These are phyloP conservation scores for Stenichneumon culpator DNA, from an alignment of 2,888 invertebrate genomes.

Conservation along the genomic window DNA sequence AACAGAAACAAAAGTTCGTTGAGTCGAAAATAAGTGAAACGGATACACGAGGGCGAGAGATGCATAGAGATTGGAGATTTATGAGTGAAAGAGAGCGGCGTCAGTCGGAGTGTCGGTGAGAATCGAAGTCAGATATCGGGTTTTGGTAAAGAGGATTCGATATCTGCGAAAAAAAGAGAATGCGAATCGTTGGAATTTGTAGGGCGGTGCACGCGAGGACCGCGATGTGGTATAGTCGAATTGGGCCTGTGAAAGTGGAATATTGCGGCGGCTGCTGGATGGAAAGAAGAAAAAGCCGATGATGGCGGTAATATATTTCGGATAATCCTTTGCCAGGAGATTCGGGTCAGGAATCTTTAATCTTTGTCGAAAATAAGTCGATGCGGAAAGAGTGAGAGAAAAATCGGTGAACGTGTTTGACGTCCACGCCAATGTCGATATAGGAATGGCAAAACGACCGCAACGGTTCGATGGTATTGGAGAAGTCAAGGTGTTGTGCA, in stretches of 20 bases:
- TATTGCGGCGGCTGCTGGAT: slow-evolving; percentile 37
- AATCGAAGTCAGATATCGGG: slow-evolving; percentile 6
- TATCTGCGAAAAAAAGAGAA: slow-evolving; percentile 14
- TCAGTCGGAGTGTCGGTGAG: neutral
- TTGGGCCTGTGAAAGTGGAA: slow-evolving; percentile 14
- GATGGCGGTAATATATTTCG: slow-evolving; percentile 79
- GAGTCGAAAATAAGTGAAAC: slow-evolving; percentile 1
- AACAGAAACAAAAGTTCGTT: neutral
- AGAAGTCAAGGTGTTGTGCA: slow-evolving; percentile 22
- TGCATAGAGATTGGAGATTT: neutral
- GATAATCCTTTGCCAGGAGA: slow-evolving; percentile 78
- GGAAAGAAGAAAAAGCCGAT: slow-evolving; percentile 68
- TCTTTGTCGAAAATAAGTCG: slow-evolving; percentile 75
- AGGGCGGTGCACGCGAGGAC: slow-evolving; percentile 16
- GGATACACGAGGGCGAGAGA: neutral
- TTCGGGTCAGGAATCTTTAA: slow-evolving; percentile 79
- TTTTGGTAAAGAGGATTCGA: slow-evolving; percentile 10
- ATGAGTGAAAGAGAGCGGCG: neutral
- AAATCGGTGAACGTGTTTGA: slow-evolving; percentile 18
- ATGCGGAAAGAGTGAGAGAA: slow-evolving; percentile 32
- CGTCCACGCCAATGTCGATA: slow-evolving; percentile 5
- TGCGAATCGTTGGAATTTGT: neutral
- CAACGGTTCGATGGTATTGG: slow-evolving; percentile 17
- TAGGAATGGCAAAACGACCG: slow-evolving; percentile 38
- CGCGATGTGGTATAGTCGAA: slow-evolving; percentile 6